Base-by-base conservation (phyloP, 2,797 vertebrate species). In the Neostethus bicornis region DNA sequence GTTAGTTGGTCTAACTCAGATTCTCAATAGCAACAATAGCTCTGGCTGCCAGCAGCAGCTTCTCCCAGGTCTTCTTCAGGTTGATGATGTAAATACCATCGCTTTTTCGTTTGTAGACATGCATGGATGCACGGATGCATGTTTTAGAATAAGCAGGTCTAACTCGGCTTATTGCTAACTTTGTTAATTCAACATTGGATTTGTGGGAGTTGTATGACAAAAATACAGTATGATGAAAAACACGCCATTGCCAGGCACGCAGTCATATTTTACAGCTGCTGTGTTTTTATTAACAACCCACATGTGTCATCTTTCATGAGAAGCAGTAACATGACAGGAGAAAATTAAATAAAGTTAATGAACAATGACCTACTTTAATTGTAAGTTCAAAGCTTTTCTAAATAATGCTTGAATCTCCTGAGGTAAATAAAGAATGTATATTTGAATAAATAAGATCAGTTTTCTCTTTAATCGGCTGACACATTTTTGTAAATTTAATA, bases 141-240 rank as follows among this genome's bases (percentile, higher is more conserved):
- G 17, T 37, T 12, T 60, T 28, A 32, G 37, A 51, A 39, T 0
- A 23, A 32, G 28, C 23, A 45, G 26, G 16, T 56, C 21, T 14
- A 31, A 14, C 19, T 38, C 26, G 54, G 42, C 55, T 35, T 51
- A 47, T 16, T 45, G 43, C 26, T 51, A 50, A n/a, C 21, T 6
- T 9, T 17, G 3, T 39, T 9, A 13, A 19, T 41, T 31, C 37
- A 59, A 54, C 24, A 17, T 43, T 26, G 21, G n/a, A 46, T 49
- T 16, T 32, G 57, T 45, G 46, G 71, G 51, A 63, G 29, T 39
- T 54, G 68, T 66, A 54, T 48, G 62, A 41, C 55, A 41, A 35
- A 69, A 49, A 62, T 54, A 34, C 21, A 14, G 29, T 20, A 72
- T 66, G 59, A 81, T 61, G 71, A 75, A 81, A 62, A 72, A 52